Base-by-base conservation (phyloP, 2,888 invertebrate genomes). In the Lepidocyrtoides sp. region DNA sequence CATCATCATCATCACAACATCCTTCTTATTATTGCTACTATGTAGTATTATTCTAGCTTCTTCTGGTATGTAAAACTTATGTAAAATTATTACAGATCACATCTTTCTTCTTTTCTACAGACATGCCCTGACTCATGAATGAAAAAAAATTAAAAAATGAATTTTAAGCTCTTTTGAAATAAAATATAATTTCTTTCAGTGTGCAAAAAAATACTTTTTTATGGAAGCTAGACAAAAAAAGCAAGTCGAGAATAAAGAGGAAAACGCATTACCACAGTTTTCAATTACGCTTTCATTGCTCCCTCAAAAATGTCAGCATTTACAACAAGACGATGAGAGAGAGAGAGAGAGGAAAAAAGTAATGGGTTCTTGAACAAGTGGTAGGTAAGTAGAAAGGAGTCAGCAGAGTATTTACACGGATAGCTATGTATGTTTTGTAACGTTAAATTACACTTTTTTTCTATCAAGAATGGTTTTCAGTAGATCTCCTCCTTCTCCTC, bases 251-350 rank as follows among this genome's bases (percentile, higher is more conserved):
- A 75, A 54, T 12, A 51, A 32, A 29, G 51, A 79, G 8, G 77
- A 85, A 85, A 85, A 85, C 75, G 66, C 69, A 81, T 69, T 81
- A 81, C 69, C 81, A 81, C 81, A 54, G 88, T 88, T 88, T 88
- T 88, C 88, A 88, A 88, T 88, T 88, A 88, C 72, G 63, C 5
- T 81, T 88, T 88, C 81, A 88, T 88, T 81, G 81, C 81, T 81
- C 81, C 66, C 81, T 81, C 81, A 81, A 81, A 81, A 81, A 81
- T 81, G 87, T 87, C 87, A 87, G 87, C 63, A 79, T 87, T 77
- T 87, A 26, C 26, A 75, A 69, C 10, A 48, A 75, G 1, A 48
- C 87, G 63, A 79, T 81, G 88, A 88, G 63, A 66, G 66, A 81
- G n/a, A n/a, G n/a, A n/a, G n/a, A n/a, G n/a, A n/a, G n/a, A n/a